Base-by-base conservation (phyloP, 2,113 vertebrate species). In the Procapra przewalskii region DNA sequence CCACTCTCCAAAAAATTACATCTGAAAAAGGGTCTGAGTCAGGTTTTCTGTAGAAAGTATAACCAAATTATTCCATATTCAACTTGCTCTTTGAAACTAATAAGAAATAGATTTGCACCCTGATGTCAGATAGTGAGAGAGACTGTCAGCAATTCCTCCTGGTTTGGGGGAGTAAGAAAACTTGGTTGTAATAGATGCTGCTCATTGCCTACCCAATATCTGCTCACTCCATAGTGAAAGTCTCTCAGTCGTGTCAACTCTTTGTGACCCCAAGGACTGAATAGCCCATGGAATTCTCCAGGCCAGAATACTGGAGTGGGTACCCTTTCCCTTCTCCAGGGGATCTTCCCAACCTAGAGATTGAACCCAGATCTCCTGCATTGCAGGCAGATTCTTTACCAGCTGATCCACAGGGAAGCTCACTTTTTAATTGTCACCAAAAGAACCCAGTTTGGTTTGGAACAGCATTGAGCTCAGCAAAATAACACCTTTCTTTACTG, bases 1-100 rank as follows among this genome's bases (percentile, higher is more conserved):
- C 40, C 67, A 71, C 31, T 90, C 67, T 95, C 90, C 59, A 93
- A 97, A 98, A 95, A 88, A 90, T 86, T 92, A 67, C 40, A 75
- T 95, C 84, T 94, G 79, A 75, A 95, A 98, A 97, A 98, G 40
- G 16, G 19, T 79, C 95, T 98, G 88, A 96, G 82, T 98, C 96
- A 98, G 93, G 60, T 55, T 95, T 97, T 98, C 93, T 88, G 59
- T 45, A 92, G 55, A 91, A 95, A 80, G 11, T 67, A 75, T 84
- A 95, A 91, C 27, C 94, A 96, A 88, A 92, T 89, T 91, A 92
- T 91, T 77, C 52, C 48, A 40, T 91, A 91, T 96, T 95, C 79
- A 93, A 94, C 93, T 93, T 93, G 91, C 50, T 98, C 71, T 95
- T 97, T 96, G 93, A 96, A 85, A 23, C 15, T 93, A 93, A 97